Conservation (phyloP, 2,888 invertebrate genomes). For the Apamea crenata region DNA sequence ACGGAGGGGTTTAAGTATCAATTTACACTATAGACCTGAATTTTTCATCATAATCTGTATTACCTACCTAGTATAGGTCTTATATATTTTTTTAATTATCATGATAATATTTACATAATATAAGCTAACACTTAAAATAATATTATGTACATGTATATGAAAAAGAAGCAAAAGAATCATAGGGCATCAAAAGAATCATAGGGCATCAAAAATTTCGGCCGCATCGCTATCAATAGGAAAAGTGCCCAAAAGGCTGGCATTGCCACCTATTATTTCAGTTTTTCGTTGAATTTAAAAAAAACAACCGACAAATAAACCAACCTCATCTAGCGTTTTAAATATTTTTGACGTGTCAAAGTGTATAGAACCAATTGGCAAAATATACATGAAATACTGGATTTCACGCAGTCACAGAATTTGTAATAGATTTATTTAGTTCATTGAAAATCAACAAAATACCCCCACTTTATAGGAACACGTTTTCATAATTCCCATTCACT, state of each 20-base stretch:
- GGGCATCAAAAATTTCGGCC: too few relatives aligned
- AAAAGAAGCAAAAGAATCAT: too few relatives aligned
- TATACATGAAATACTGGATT: background rate
- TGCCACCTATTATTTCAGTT: background rate
- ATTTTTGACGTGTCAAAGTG: background rate
- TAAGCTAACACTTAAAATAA: too few relatives aligned
- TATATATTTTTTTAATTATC: too few relatives aligned
- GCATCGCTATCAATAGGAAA: too few relatives aligned
- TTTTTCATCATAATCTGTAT: background rate
- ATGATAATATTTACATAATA: too few relatives aligned
- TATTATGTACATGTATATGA: too few relatives aligned
- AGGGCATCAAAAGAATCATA: too few relatives aligned
- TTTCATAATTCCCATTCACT: constrained; percentile 4
- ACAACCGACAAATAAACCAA: background rate
- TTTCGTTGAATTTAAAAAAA: background rate
- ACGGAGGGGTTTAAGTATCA: background rate
- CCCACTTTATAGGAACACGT: background rate
- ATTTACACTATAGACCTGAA: background rate
- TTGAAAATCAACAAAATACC: background rate
- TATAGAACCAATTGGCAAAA: background rate
- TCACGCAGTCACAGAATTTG: background rate
- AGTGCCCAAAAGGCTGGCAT: too few relatives aligned
- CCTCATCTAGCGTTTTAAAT: background rate
- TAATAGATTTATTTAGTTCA: background rate
- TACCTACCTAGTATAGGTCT: background rate